Percentiles rank a stretch among this genome's conserved stretches.
Conservation (phyloP, 2,888 invertebrate species). For the Scrobipalpa costella region DNA sequence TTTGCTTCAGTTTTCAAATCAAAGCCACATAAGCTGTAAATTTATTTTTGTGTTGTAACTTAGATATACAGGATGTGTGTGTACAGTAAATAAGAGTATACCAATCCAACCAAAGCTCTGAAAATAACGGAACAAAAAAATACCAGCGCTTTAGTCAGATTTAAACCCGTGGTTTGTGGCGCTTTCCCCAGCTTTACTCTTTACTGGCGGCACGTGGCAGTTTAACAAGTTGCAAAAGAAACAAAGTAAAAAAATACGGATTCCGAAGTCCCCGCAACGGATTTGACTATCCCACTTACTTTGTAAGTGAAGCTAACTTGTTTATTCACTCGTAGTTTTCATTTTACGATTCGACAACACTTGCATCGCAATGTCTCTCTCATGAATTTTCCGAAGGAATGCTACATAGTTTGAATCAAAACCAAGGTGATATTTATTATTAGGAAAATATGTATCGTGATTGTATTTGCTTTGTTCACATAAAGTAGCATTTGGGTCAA, state of each 20-base stretch:
- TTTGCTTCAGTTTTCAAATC: too few species aligned
- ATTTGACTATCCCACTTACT: conserved; percentile 11
- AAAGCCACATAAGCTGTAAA: too few species aligned
- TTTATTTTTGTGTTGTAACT: not conserved
- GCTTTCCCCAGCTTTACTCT: conserved; percentile 7
- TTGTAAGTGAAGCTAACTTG: conserved; percentile 23
- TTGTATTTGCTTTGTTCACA: too few species aligned
- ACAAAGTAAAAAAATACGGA: conserved; percentile 9
- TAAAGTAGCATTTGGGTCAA: too few species aligned
- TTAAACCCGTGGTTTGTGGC: not conserved
- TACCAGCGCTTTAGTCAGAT: conserved; percentile 8
- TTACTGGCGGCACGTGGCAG: conserved; percentile 15
- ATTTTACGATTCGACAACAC: conserved; percentile 18
- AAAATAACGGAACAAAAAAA: not conserved
- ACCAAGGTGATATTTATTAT: not conserved
- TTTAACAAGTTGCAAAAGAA: conserved; percentile 13
- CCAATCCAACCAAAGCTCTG: not conserved
- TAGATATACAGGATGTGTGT: not conserved
- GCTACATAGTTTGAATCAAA: not conserved
- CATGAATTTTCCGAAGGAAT: not conserved
- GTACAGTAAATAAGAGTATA: not conserved
- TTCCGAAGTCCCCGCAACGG: conserved; percentile 12
- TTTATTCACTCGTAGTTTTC: conserved; percentile 18
- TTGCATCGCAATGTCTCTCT: conserved; percentile 7
- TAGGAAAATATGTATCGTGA: too few species aligned